Conservation (phyloP, 2,888 invertebrate species). For the Paralinhomoeus sp. region DNA sequence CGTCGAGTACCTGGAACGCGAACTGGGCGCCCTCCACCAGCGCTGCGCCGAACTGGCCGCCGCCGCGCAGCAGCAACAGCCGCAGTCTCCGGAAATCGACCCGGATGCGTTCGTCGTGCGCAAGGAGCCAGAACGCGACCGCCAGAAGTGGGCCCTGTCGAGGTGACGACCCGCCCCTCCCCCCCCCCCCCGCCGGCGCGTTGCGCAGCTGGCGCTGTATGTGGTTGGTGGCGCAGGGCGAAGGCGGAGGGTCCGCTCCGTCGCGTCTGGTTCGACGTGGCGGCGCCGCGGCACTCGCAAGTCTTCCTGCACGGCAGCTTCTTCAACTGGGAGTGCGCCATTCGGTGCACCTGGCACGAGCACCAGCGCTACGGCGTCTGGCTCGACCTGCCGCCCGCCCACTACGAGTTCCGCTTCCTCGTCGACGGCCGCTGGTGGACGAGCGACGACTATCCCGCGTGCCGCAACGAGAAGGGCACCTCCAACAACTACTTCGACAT, state of each 20-base stretch:
- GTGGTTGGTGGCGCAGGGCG: too few species aligned
- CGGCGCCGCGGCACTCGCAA: constrained; percentile 8
- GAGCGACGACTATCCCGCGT: constrained; percentile 9
- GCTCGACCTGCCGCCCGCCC: constrained; percentile 12
- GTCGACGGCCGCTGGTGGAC: constrained; percentile 15
- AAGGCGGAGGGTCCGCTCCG: not conserved
- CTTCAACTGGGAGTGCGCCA: constrained; percentile 17
- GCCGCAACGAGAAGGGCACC: constrained; percentile 11
- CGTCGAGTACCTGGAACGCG: too few species aligned
- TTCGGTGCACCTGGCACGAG: constrained; percentile 10
- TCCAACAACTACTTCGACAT: constrained; percentile 13
- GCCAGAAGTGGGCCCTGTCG: not conserved
- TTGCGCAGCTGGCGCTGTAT: too few species aligned
- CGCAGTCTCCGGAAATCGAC: too few species aligned
- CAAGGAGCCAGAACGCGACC: constrained; percentile 1
- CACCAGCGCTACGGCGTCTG: constrained; percentile 11
- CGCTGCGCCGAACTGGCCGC: too few species aligned
- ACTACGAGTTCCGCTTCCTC: constrained; percentile 17
- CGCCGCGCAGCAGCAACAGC: too few species aligned
- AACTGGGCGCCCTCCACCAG: too few species aligned
- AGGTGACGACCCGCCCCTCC: too few species aligned
- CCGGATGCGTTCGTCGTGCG: constrained; percentile 1
- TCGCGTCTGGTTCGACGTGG: constrained; percentile 9
- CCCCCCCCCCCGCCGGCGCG: too few species aligned
- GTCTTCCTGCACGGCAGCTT: constrained; percentile 16